Percentiles rank a stretch among this genome's conserved stretches.
Conservation (phyloP, 1,140 invertebrate species). For the Sarcophaga peregrina region DNA sequence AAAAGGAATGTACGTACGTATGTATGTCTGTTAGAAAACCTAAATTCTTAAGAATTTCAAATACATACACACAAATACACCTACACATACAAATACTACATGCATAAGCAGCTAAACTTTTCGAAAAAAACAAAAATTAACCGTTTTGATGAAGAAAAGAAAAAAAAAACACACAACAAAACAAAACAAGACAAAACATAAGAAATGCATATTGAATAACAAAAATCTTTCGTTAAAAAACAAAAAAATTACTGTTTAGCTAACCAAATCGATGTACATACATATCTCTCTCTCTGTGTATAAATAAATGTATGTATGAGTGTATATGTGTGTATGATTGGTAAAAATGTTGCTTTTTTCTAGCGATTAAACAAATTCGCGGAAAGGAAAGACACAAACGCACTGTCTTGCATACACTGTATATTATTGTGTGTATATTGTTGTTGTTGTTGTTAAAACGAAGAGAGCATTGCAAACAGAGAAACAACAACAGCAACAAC, state of each 20-base stretch:
- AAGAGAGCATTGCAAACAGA: background rate
- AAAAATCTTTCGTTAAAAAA: background rate
- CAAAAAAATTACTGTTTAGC: background rate
- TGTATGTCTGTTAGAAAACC: slow-evolving; percentile 9
- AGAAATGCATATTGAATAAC: slow-evolving; percentile 24
- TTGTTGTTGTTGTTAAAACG: background rate
- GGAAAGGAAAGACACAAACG: slow-evolving; percentile 44
- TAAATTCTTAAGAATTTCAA: slow-evolving; percentile 15
- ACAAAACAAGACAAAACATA: background rate
- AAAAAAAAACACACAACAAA: background rate
- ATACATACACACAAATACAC: background rate
- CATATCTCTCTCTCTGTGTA: background rate
- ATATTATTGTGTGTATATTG: too few relatives aligned
- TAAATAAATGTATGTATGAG: background rate
- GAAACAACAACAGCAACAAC: slow-evolving; percentile 8
- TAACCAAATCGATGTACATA: too few relatives aligned
- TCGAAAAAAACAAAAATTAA: background rate
- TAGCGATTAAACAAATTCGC: slow-evolving; percentile 47
- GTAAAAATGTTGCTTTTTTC: slow-evolving; percentile 21
- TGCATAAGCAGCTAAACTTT: too few relatives aligned
- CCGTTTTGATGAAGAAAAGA: background rate
- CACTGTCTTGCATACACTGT: background rate
- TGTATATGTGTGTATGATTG: background rate
- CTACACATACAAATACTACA: too few relatives aligned
- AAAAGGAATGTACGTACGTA: too few relatives aligned